A percentile compares a stretch with the other conserved stretches of the same genome.
These are phyloP conservation scores for zebrafish (Danio rerio) DNA, from an alignment of 2,113 vertebrate genomes.

Conservation along the genomic window DNA sequence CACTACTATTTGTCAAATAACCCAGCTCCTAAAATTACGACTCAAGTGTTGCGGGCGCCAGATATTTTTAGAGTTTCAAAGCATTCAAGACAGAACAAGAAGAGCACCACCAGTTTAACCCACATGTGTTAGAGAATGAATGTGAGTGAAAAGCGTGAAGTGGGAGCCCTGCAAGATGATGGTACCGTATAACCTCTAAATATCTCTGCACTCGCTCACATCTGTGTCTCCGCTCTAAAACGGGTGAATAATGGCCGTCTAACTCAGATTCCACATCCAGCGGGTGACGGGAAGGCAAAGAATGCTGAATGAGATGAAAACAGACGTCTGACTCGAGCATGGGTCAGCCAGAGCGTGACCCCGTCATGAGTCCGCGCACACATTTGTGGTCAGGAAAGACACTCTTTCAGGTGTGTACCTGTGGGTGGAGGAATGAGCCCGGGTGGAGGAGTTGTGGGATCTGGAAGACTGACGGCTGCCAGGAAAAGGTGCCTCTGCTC, in stretches of 20 bases:
- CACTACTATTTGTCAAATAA: too few relatives aligned
- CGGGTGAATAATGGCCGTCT: slow-evolving; percentile 10
- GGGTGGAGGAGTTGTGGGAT: slow-evolving; percentile 93
- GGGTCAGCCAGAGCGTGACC: slow-evolving; percentile 12
- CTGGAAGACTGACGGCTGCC: slow-evolving; percentile 95
- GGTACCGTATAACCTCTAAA: background rate
- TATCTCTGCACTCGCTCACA: slow-evolving; percentile 12
- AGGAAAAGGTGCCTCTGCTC: slow-evolving; percentile 89
- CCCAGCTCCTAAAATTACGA: too few relatives aligned
- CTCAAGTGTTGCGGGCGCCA: too few relatives aligned
- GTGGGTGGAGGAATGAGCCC: slow-evolving; percentile 88
- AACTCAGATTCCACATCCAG: slow-evolving; percentile 39
- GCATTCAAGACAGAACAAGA: background rate
- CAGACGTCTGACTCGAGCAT: slow-evolving; percentile 19
- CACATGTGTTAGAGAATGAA: background rate
- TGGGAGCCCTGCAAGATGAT: background rate
- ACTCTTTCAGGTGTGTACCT: slow-evolving; percentile 39
- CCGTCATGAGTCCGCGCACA: background rate
- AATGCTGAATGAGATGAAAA: slow-evolving; percentile 47
- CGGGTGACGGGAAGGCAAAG: background rate
- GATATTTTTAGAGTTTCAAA: background rate
- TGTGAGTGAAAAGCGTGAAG: slow-evolving; percentile 40
- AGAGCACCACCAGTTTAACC: slow-evolving; percentile 28
- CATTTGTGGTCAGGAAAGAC: background rate
- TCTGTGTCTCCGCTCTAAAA: slow-evolving; percentile 4